A percentile compares a stretch with the other conserved stretches of the same genome.
These are phyloP conservation scores for Poeciliopsis prolifica DNA, from an alignment of 2,113 vertebrate species.

Conservation along the genomic window DNA sequence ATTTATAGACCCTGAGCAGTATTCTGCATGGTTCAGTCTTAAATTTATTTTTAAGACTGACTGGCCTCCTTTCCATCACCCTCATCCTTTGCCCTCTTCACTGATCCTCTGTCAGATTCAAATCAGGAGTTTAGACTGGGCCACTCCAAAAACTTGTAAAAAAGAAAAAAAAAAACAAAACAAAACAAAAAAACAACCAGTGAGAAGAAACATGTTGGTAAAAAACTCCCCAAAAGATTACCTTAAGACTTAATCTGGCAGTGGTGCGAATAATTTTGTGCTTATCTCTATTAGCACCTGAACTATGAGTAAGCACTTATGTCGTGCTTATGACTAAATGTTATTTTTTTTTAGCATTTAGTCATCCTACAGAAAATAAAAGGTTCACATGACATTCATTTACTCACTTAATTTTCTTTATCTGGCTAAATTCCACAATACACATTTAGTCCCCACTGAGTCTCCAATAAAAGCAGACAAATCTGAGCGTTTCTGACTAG, in stretches of 20 bases:
- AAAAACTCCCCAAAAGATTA: not conserved
- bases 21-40: no score
- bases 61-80: no score
- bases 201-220: not conserved
- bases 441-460: not conserved
- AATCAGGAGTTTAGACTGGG: no score
- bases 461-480: slow-evolving; percentile 5
- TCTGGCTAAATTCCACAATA: not conserved
- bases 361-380: slow-evolving; percentile 2
- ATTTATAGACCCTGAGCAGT: no score
- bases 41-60: no score
- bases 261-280: not conserved
- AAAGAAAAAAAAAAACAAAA: no score
- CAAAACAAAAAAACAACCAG: no score
- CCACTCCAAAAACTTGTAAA: no score
- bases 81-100: no score
- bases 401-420: not conserved
- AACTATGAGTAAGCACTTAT: not conserved
- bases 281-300: not conserved
- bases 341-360: not conserved
- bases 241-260: not conserved
- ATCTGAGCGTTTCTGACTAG: not conserved
- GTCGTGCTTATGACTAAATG: no score
- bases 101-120: no score
- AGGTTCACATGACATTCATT: not conserved